Percentiles rank a stretch among this genome's conserved stretches.
These are phyloP conservation scores for Lepidonotus clava DNA, from an alignment of 2,888 invertebrate species.

Conservation along the genomic window DNA sequence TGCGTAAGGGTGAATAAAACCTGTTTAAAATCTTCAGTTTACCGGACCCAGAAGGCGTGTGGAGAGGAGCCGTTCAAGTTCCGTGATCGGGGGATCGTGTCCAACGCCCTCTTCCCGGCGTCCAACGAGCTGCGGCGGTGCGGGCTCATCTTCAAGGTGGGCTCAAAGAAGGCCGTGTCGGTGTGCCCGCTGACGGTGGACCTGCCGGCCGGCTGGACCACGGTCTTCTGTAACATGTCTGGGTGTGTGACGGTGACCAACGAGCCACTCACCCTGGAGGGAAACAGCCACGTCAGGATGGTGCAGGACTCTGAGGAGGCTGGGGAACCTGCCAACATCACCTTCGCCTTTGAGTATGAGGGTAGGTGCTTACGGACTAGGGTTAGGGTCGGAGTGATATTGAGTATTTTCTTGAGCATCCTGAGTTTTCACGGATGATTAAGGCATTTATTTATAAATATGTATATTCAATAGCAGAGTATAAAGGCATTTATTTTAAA, in stretches of 20 bases:
- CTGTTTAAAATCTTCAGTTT: not conserved
- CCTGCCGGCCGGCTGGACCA: not conserved
- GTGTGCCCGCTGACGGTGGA: not conserved
- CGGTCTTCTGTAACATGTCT: conserved; percentile 19
- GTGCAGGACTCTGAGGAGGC: not conserved
- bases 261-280: not conserved
- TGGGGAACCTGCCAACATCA: not conserved
- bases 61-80: not conserved
- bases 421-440: no score
- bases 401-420: no score
- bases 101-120: not conserved
- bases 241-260: not conserved
- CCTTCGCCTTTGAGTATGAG: conserved; percentile 13
- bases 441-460: no score
- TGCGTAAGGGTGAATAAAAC: no score
- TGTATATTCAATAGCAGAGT: no score
- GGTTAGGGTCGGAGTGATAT: no score
- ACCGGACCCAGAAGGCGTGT: not conserved
- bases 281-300: not conserved
- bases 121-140: not conserved
- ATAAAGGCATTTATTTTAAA: no score
- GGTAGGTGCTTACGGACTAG: conserved; percentile 7
- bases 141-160: not conserved
- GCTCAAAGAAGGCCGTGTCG: not conserved
- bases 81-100: not conserved